These are phyloP conservation scores for Nemoura dubitans DNA, from an alignment of 2,888 invertebrate genomes.

Conservation along the genomic window DNA sequence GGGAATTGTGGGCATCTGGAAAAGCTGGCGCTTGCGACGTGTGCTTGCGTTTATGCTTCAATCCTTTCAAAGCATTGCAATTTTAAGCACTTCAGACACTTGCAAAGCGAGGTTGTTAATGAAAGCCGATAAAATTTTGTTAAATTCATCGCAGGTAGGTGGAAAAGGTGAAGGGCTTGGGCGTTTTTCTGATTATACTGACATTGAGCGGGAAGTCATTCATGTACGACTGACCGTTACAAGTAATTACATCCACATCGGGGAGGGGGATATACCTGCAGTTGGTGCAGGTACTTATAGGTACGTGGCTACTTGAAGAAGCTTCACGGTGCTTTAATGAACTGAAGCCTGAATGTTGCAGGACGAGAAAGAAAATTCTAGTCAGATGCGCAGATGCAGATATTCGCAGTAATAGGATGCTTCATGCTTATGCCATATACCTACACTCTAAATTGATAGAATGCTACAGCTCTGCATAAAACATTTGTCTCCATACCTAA, in stretches of 20 bases:
- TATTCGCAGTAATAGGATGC: background rate
- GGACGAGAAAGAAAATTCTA: background rate
- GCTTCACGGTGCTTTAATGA: background rate
- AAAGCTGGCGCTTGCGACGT: background rate
- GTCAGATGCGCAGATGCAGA: background rate
- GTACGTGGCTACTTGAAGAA: background rate
- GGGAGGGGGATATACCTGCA: background rate
- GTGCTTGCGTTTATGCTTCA: background rate
- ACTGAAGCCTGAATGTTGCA: background rate
- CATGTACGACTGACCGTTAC: background rate
- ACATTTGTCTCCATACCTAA: background rate
- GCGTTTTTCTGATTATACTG: too few species aligned
- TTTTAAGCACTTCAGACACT: background rate
- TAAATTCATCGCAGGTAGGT: background rate
- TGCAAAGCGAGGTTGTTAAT: background rate
- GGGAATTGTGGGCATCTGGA: background rate
- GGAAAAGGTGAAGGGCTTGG: background rate
- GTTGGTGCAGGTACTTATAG: background rate
- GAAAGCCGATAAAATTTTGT: background rate
- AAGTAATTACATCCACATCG: background rate
- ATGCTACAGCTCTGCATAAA: background rate
- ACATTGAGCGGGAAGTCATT: background rate
- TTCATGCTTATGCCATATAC: background rate
- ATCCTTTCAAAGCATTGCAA: background rate
- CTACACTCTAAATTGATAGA: background rate